Evolutionary conservation across 2,797 vertebrate species (phyloP).

Genomic region (Tragelaphus oryx): DNA sequence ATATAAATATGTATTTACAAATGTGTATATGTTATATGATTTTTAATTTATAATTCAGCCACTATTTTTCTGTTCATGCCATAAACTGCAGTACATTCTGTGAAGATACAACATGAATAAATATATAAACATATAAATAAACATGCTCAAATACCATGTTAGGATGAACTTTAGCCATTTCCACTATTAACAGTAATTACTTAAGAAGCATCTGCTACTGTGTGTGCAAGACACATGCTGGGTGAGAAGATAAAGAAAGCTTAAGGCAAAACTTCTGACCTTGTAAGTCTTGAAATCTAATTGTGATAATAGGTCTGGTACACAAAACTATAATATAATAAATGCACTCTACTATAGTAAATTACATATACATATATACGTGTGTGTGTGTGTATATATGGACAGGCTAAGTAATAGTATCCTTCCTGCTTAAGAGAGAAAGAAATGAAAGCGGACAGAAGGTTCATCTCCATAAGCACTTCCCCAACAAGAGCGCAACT

Average conservation of each 20-base stretch:
- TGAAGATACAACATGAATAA: not conserved
- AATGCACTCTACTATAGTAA: not conserved
- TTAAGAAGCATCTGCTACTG: not conserved
- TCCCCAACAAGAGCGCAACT: not conserved
- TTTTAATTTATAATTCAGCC: conserved; percentile 6
- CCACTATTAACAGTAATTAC: not conserved
- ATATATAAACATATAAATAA: not conserved
- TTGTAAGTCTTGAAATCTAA: not conserved
- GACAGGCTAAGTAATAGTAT: not conserved
- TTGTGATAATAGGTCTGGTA: not conserved
- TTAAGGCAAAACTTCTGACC: not conserved
- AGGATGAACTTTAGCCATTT: not conserved
- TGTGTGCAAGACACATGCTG: not conserved
- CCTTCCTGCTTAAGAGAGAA: not conserved
- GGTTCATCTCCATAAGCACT: not conserved
- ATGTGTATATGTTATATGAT: not conserved
- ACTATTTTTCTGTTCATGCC: not conserved
- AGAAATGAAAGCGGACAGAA: not conserved
- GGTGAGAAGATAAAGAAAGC: not conserved
- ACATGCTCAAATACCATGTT: not conserved
- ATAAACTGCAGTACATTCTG: not conserved
- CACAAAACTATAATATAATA: not conserved
- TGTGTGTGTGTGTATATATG: not conserved
- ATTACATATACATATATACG: not conserved
- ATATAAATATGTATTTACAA: not conserved